These are phyloP conservation scores for Rhyacophila evoluta DNA, from an alignment of 2,888 invertebrate genomes.

Conservation along the genomic window DNA sequence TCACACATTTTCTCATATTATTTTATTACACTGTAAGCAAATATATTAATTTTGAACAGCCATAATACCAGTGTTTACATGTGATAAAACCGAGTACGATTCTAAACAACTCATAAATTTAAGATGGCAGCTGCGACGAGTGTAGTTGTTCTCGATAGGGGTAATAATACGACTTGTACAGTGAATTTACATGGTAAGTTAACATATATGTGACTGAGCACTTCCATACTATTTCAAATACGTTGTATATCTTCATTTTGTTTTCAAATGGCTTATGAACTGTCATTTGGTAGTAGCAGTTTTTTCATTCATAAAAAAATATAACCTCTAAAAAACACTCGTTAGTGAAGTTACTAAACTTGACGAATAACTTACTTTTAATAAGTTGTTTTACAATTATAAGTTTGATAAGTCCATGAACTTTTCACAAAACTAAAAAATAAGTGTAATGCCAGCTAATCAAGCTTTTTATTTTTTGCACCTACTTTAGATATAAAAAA, in stretches of 20 bases:
- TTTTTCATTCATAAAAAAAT: constrained; percentile 53
- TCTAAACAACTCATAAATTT: constrained; percentile 34
- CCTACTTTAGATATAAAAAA: not conserved
- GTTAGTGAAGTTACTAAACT: constrained; percentile 43
- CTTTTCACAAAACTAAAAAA: not conserved
- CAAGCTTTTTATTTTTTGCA: not conserved
- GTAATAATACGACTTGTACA: constrained; percentile 96
- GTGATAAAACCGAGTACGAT: constrained; percentile 3
- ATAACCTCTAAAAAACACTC: constrained; percentile 54
- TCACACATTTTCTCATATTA: too few species aligned
- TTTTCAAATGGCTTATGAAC: constrained; percentile 13
- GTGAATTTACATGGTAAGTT: constrained; percentile 91
- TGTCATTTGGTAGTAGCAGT: constrained; percentile 42
- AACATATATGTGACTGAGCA: constrained; percentile 20
- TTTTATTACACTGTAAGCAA: too few species aligned
- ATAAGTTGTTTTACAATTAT: not conserved
- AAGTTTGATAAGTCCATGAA: not conserved
- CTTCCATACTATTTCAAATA: not conserved
- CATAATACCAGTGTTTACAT: constrained; percentile 2
- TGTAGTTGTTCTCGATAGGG: constrained; percentile 94
- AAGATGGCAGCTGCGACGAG: constrained; percentile 84
- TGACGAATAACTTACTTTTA: constrained; percentile 2
- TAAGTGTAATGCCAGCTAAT: not conserved
- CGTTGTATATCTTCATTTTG: constrained; percentile 6
- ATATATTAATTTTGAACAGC: not conserved